Base-by-base conservation (phyloP, 92 coral and sea anemone genomes). In the Phenganax stokvisi region DNA sequence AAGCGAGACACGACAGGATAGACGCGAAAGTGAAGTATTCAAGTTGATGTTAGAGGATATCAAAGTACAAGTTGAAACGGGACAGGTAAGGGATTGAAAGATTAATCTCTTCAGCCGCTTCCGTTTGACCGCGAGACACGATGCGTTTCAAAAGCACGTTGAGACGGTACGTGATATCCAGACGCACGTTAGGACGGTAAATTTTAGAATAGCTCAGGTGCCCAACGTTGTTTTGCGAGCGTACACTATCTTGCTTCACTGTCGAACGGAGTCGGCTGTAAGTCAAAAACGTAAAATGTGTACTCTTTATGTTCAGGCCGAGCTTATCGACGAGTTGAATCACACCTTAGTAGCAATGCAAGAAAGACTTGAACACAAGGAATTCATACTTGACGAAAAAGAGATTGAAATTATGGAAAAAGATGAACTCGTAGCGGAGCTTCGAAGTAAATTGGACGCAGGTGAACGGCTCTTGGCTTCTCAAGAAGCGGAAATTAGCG, bases 361-460 rank as follows among this genome's bases (percentile, higher is more conserved):
- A 74, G 96, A 93, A 58, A 92, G 84, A 63, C 83, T 93, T 9
- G 98, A 93, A 57, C 92, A 93, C 56, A 88, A 89, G 87, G 90
- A 90, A 7, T 91, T 93, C 80, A 57, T 91, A 54, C 83, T 87
- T 37, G 97, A 93, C 55, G 98, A 91, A 66, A 90, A 87, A 56
- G 93, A 93, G 16, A 27, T 93, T 25, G 92, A 93, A 78, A 89
- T 91, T 13, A 83, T 80, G 29, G 97, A 93, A 64, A 61, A 37
- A 27, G 73, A 37, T 61, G 58, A 44, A 52, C 12, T 62, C 10
- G 72, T 78, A 6, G 60, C 15, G 17, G 29, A 61, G 9, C 57
- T 62, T 10, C 55, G 54, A 61, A 72, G 51, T 29, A 47, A 78
- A 17, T 29, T 61, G 20, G 31, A 6, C 27, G 29, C 65, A 9